These are phyloP conservation scores for Acronicta alni DNA, from an alignment of 2,888 invertebrate species.

Conservation along the genomic window DNA sequence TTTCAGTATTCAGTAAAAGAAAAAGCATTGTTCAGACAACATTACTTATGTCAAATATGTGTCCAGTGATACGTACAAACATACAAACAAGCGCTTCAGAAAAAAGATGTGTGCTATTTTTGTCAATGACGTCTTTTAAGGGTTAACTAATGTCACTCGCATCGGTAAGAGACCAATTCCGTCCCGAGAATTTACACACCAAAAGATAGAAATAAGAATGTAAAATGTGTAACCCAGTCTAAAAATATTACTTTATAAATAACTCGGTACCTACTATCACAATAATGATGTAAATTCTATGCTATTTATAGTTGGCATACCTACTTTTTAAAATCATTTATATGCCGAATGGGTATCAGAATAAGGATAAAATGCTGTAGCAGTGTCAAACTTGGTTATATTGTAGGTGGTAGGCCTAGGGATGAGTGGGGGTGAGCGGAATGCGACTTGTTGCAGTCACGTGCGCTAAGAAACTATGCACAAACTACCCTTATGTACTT, in stretches of 20 bases:
- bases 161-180: not conserved
- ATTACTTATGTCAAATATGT: conserved; percentile 9
- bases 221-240: conserved; percentile 9
- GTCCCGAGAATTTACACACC: conserved; percentile 18
- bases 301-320: conserved; percentile 23
- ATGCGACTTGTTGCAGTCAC: conserved; percentile 84
- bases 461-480: conserved; percentile 70
- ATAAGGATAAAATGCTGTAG: conserved; percentile 8
- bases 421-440: conserved; percentile 61
- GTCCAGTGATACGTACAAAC: not conserved
- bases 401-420: conserved; percentile 58
- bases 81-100: not conserved
- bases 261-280: conserved; percentile 8
- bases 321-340: conserved; percentile 18
- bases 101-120: conserved; percentile 4
- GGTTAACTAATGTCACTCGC: conserved; percentile 14
- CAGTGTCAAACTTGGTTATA: conserved; percentile 25
- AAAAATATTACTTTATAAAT: conserved; percentile 37
- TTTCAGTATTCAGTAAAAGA: conserved; percentile 28
- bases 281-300: conserved; percentile 6
- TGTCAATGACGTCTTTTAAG: conserved; percentile 9
- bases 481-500: conserved; percentile 61
- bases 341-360: conserved; percentile 13
- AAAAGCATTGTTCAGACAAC: conserved; percentile 16
- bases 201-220: conserved; percentile 12